phyloP scores from a whole-genome alignment of 1,140 invertebrate genomes.

The Sarcophaga bullata region DNA sequence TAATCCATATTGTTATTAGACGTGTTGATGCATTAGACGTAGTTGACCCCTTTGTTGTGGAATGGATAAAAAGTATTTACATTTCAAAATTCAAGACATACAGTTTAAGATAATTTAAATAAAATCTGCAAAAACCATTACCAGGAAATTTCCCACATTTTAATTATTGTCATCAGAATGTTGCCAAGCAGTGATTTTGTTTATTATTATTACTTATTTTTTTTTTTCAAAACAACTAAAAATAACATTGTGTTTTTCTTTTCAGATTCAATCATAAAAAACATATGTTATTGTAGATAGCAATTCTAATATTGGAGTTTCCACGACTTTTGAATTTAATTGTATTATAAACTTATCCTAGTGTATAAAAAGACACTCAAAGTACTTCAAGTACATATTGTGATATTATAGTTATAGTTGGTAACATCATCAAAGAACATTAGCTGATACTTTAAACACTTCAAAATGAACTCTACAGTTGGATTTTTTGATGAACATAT shows the following conservation, averaged over 20 bases:
- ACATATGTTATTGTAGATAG: too few species aligned
- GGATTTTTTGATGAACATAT: slow-evolving; percentile 62
- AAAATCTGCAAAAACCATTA: not conserved
- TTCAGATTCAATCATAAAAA: too few species aligned
- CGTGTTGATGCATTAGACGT: not conserved
- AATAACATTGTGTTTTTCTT: too few species aligned
- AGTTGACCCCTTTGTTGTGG: not conserved
- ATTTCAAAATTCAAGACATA: slow-evolving; percentile 12
- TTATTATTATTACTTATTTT: too few species aligned
- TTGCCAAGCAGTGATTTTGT: not conserved
- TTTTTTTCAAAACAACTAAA: too few species aligned
- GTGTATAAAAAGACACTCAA: too few species aligned
- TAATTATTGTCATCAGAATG: not conserved
- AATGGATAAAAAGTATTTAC: not conserved
- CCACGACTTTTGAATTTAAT: too few species aligned
- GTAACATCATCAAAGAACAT: not conserved
- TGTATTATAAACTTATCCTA: too few species aligned
- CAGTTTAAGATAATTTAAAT: not conserved
- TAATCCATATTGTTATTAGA: not conserved
- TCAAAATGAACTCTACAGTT: slow-evolving; percentile 52
- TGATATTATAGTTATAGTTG: slow-evolving; percentile 12
- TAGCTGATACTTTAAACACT: not conserved
- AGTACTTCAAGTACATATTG: not conserved
- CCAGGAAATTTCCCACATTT: not conserved
- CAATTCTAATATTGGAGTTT: too few species aligned